These are phyloP conservation scores for Drosophila micromelanica DNA, from an alignment of 1,140 invertebrate genomes.

Conservation along the genomic window DNA sequence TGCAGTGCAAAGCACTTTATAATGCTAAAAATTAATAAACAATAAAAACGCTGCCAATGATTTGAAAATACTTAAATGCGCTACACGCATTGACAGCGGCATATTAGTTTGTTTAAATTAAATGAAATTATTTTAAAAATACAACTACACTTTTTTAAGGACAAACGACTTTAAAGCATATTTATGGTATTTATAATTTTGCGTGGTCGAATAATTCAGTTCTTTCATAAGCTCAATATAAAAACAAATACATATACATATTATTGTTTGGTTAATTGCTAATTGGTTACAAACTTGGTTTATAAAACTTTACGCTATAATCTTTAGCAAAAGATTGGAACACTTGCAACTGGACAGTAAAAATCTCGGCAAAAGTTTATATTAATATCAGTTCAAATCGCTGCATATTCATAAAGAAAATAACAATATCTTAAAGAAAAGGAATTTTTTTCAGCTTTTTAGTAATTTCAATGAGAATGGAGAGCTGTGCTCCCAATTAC, in stretches of 20 bases:
- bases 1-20: constrained; percentile 61
- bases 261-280: background rate
- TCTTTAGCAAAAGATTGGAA: background rate
- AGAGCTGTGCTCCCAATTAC: background rate
- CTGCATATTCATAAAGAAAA: too few species aligned
- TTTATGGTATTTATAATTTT: background rate
- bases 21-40: constrained; percentile 44
- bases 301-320: background rate
- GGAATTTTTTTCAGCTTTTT: too few species aligned
- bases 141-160: too few species aligned
- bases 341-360: background rate
- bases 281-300: background rate
- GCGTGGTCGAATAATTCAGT: background rate
- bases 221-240: background rate
- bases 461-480: too few species aligned
- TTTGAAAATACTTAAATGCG: constrained; percentile 37
- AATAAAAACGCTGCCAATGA: constrained; percentile 21
- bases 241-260: background rate
- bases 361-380: background rate
- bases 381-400: background rate
- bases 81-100: constrained; percentile 10
- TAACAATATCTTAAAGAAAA: too few species aligned
- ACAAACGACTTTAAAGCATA: too few species aligned
- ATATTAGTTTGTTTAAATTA: constrained; percentile 10
- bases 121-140: too few species aligned